Evolutionary conservation across 2,797 vertebrate species (phyloP).

Genomic region (Urophycis tenuis): DNA sequence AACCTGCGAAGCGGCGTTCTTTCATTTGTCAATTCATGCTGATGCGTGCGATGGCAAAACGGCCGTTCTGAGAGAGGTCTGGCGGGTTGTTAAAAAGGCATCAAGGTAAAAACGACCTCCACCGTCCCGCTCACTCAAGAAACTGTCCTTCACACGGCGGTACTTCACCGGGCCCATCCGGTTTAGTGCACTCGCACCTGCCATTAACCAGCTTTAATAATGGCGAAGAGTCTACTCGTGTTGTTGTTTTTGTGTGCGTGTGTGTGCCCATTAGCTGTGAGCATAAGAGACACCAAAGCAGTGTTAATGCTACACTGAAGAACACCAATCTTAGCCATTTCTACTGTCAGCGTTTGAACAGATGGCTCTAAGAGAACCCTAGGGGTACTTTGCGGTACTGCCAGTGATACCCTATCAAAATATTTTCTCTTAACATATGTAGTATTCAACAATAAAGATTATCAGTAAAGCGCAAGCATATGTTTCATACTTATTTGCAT

Average conservation of each 20-base stretch:
- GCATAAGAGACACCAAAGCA: not conserved
- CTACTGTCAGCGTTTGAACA: not conserved
- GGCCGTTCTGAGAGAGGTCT: not conserved
- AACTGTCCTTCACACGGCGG: constrained; percentile 29
- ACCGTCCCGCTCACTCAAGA: constrained; percentile 27
- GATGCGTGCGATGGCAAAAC: not conserved
- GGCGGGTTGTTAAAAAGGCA: not conserved
- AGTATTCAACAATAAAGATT: not conserved
- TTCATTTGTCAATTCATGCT: not conserved
- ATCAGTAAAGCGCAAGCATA: not conserved
- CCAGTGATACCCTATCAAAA: not conserved
- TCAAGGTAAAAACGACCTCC: not conserved
- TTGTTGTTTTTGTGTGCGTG: not conserved
- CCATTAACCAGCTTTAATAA: constrained; percentile 1
- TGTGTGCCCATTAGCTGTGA: not conserved
- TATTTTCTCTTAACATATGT: not conserved
- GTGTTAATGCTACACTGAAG: not conserved
- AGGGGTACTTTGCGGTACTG: not conserved
- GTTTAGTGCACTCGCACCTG: constrained; percentile 28
- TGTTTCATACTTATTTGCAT: not conserved
- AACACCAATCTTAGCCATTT: not conserved
- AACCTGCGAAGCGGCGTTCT: not conserved
- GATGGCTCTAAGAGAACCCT: not conserved
- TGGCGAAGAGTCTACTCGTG: not conserved
- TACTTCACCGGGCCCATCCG: constrained; percentile 38